Base-by-base conservation (phyloP, 2,113 vertebrate species). In the Phylloscopus trochilus region DNA sequence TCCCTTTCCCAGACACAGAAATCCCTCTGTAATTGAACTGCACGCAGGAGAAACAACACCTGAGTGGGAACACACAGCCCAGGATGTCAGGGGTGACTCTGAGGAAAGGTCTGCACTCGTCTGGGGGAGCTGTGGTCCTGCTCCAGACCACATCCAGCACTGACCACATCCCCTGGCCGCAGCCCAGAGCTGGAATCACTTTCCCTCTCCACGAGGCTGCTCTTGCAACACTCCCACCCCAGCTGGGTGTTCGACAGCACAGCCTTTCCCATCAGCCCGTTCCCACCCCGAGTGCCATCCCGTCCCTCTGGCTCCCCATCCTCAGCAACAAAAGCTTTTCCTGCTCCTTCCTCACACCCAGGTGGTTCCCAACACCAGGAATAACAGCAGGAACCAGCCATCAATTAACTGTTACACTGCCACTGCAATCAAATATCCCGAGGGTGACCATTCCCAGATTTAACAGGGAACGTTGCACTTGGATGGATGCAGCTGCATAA, bases 161-260 rank as follows among this genome's bases (percentile, higher is more conserved):
- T 77, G 82, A 94, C 83, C 89, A 93, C 92, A 76, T 63, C 84
- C 74, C 78, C 86, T 66, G 89, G 90, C 93, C 90, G 9, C 80
- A 95, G 60, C 35, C 15, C 39, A 15, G 51, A 15, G 41, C 67
- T 73, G 68, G 46, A 87, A 79, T 24, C 79, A 7, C 84, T 47
- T 69, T 89, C 79, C 90, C 92, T 72, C 80, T 90, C 78, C 66
- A 15, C 41, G 14, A 22, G 67, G 66, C 13, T 56, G 60, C 78
- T 82, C 58, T 26, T 60, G 52, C 82, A 66, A 20, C 67, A 33
- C 37, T 69, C 66, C n/a, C n/a, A n/a, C n/a, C 55, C 56, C 56
- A 33, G 78, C 49, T 13, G 9, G 31, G 14, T 59, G 37, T 46
- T 79, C 93, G 79, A 6, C 72, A 77, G 68, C 1, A 4, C 7